Conservation (phyloP, 2,888 invertebrate genomes). For the Cryptus armator region DNA sequence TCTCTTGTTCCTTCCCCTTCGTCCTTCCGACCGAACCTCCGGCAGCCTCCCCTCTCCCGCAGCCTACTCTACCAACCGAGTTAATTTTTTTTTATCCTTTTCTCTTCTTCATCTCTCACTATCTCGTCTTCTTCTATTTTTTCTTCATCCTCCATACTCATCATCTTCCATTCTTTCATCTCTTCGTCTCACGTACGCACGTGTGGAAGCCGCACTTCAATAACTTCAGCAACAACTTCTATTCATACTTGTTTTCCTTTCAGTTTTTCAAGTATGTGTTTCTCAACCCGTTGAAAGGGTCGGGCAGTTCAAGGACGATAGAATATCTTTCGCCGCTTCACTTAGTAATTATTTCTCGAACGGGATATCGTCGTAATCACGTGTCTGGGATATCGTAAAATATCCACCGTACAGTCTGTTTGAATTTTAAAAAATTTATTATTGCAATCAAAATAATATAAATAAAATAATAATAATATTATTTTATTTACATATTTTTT, state of each 20-base stretch:
- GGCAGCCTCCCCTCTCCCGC: slow-evolving; percentile 70
- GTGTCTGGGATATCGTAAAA: too few species aligned
- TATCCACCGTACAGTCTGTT: too few species aligned
- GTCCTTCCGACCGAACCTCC: slow-evolving; percentile 75
- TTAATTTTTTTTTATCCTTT: slow-evolving; percentile 69
- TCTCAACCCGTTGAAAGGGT: neutral
- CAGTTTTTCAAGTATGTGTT: slow-evolving; percentile 26
- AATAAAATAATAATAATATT: too few species aligned
- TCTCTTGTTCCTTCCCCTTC: slow-evolving; percentile 75
- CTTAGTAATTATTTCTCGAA: too few species aligned
- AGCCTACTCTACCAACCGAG: slow-evolving; percentile 51
- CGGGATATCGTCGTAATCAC: too few species aligned
- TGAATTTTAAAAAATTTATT: too few species aligned
- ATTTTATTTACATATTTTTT: too few species aligned
- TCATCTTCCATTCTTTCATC: slow-evolving; percentile 68
- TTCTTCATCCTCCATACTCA: slow-evolving; percentile 43
- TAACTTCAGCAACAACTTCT: slow-evolving; percentile 40
- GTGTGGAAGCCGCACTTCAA: slow-evolving; percentile 5
- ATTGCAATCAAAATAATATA: too few species aligned
- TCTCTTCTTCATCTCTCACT: slow-evolving; percentile 69
- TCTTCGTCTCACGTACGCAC: slow-evolving; percentile 36
- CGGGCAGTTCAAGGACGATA: slow-evolving; percentile 10
- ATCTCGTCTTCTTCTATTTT: slow-evolving; percentile 62
- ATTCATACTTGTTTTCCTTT: slow-evolving; percentile 31
- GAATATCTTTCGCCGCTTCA: neutral